phyloP scores from a whole-genome alignment of 2,113 vertebrate species.

The Oplegnathus fasciatus region DNA sequence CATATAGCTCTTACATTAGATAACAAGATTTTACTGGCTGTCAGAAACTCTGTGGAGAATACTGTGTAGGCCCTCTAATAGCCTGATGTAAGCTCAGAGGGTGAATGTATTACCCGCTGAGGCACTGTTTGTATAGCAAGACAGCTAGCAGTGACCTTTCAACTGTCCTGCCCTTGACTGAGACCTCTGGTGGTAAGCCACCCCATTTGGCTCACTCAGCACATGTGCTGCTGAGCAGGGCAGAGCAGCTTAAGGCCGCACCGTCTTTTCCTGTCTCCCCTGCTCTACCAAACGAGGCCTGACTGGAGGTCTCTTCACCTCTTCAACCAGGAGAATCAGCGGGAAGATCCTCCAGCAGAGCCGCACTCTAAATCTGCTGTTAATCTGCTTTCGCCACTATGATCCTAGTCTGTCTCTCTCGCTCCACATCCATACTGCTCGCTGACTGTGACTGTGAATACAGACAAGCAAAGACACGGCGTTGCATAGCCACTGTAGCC shows the following conservation, averaged over 20 bases:
- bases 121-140: constrained; percentile 73
- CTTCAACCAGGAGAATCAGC: constrained; percentile 55
- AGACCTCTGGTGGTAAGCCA: constrained; percentile 85
- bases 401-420: constrained; percentile 50
- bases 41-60: constrained; percentile 9
- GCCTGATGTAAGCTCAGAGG: constrained; percentile 53
- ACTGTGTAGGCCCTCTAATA: constrained; percentile 17
- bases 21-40: not conserved
- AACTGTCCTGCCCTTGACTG: constrained; percentile 84
- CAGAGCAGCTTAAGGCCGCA: constrained; percentile 81
- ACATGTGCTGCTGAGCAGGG: constrained; percentile 82
- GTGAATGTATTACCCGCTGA: constrained; percentile 61
- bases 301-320: constrained; percentile 62
- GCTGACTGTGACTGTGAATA: constrained; percentile 13
- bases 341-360: constrained; percentile 61
- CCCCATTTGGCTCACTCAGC: constrained; percentile 82
- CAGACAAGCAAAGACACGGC: not conserved
- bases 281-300: constrained; percentile 61
- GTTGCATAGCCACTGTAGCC: not conserved
- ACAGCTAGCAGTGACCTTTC: constrained; percentile 79
- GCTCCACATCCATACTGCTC: constrained; percentile 13
- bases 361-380: constrained; percentile 67
- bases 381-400: constrained; percentile 74
- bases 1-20: not conserved
- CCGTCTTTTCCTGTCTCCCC: constrained; percentile 62